Evolutionary conservation across 2,113 vertebrate genomes (phyloP), one percentile per base, ranked within the genome.

Genomic region (Aplodontia rufa): DNA sequence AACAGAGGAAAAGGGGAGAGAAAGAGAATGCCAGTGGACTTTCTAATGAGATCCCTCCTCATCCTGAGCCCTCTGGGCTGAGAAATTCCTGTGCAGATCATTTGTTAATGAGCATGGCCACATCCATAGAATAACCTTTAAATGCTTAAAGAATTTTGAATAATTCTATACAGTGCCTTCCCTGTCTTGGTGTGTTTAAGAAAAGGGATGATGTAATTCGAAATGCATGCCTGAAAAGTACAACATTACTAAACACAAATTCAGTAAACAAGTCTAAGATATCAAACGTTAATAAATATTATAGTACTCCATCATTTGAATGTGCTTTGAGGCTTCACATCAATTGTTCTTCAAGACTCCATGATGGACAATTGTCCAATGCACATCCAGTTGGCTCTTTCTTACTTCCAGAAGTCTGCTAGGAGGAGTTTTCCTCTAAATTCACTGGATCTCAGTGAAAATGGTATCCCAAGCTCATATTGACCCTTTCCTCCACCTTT

Each of bases 41-140:
- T 94, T 66, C 28, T 97, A 96, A 97, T 97, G 96, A 98, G 93
- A 55, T 53, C 60, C 49, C 42, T 64, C 20, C 81, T 76, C 76
- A 53, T 60, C 93, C 80, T 49, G 75, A 97, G 45, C 87, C 95
- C 90, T 97, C 71, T 91, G 85, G 96, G 78, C 55, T 82, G 72
- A 83, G 51, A 74, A 93, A 81, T 84, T 75, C 72, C 71, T 91
- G 68, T 87, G 62, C 86, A 90, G 62, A 71, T 95, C 58, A 75
- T 82, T 95, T 96, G 89, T 83, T 94, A 97, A 95, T 96, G 83
- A 97, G 90, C 90, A 87, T 2, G 51, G 35, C 66, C 11, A 60
- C 28, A 62, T 47, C 51, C 60, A 60, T 22, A 89, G 86, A 81
- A 87, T 95, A 83, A 93, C n/a, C 42, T 91, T 93, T 90, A 93